Evolutionary conservation across 2,113 vertebrate species (phyloP).

Genomic region (Melanerpes aurifrons): DNA sequence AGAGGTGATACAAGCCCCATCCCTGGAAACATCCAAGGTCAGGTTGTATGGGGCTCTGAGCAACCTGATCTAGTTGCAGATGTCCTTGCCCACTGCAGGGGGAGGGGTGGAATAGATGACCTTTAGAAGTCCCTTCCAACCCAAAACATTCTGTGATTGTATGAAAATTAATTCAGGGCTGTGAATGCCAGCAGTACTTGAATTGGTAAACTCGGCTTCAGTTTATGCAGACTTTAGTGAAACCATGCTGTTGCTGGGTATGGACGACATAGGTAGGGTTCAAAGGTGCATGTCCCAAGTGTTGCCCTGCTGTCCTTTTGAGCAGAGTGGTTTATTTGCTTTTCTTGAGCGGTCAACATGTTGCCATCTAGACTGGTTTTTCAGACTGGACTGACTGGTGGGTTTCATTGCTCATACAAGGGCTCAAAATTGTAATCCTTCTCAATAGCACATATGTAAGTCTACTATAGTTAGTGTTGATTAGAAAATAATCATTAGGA

Average conservation of each 20-base stretch:
- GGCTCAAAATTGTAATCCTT: not conserved
- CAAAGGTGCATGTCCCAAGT: not conserved
- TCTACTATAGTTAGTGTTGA: not conserved
- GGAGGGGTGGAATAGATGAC: not conserved
- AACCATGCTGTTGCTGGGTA: not conserved
- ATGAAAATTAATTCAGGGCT: not conserved
- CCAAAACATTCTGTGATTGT: not conserved
- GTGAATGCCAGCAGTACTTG: not conserved
- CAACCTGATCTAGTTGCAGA: not conserved
- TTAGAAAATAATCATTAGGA: not conserved
- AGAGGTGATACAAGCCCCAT: not conserved
- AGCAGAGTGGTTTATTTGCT: not conserved
- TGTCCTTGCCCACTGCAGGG: not conserved
- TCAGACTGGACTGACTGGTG: not conserved
- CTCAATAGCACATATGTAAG: not conserved
- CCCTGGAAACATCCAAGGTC: not conserved
- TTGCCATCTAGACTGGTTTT: rapidly evolving
- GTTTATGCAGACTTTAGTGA: not conserved
- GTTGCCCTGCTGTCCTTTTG: not conserved
- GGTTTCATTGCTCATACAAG: not conserved
- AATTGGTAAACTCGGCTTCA: not conserved
- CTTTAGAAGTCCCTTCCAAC: not conserved
- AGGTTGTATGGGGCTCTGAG: not conserved
- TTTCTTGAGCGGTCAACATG: not conserved
- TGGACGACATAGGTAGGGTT: not conserved